Evolutionary conservation across 2,888 invertebrate genomes (phyloP).

Genomic region (Seira musarum): DNA sequence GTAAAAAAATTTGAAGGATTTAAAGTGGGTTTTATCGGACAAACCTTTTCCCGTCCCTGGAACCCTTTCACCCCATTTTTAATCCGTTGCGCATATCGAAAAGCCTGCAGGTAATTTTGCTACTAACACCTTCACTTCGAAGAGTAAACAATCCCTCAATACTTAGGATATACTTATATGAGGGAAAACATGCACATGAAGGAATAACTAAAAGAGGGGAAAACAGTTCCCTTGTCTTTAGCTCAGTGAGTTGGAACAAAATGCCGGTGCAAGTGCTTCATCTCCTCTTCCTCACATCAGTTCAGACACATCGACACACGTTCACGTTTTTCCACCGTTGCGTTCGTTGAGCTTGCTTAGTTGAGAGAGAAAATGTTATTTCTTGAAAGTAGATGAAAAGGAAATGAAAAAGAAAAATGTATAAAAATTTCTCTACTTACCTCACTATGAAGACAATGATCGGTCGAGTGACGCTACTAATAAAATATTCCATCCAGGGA

Average conservation of each 20-base stretch:
- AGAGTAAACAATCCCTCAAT: slow-evolving; percentile 56
- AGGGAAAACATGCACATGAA: background rate
- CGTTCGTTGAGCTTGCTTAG: background rate
- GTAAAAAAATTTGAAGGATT: too few relatives aligned
- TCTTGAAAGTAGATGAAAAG: slow-evolving; percentile 8
- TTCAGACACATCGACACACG: too few relatives aligned
- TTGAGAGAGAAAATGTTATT: slow-evolving; percentile 1
- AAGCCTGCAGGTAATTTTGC: slow-evolving; percentile 56
- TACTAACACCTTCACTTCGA: slow-evolving; percentile 52
- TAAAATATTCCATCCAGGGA: slow-evolving; percentile 62
- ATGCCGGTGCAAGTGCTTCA: slow-evolving; percentile 2
- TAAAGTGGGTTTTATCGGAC: too few relatives aligned
- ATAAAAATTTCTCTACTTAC: slow-evolving; percentile 25
- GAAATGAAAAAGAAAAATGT: slow-evolving; percentile 28
- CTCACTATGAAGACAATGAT: slow-evolving; percentile 57
- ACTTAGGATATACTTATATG: background rate
- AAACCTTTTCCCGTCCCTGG: background rate
- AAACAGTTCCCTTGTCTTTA: slow-evolving; percentile 45
- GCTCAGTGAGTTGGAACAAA: slow-evolving; percentile 38
- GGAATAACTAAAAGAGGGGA: slow-evolving; percentile 21
- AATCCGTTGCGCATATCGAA: background rate
- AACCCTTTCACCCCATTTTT: slow-evolving; percentile 2
- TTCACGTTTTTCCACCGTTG: too few relatives aligned
- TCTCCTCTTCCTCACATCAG: too few relatives aligned
- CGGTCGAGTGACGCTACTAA: slow-evolving; percentile 61